phyloP scores from a whole-genome alignment of 2,888 invertebrate species.

The Linnaemya vulpina region DNA sequence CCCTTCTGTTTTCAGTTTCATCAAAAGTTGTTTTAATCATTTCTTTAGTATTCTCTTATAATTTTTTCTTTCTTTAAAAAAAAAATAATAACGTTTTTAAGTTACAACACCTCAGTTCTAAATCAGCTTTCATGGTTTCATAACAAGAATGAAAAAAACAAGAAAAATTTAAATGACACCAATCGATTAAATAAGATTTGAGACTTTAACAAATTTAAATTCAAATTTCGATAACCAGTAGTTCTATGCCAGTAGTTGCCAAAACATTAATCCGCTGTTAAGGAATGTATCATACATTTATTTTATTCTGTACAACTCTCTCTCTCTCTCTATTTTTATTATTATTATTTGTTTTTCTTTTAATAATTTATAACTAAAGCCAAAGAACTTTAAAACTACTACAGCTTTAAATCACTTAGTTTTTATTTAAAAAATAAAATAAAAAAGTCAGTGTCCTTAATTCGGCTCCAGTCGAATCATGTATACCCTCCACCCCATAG shows the following conservation, averaged over 20 bases:
- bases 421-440: conserved; percentile 21
- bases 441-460: conserved; percentile 19
- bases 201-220: conserved; percentile 32
- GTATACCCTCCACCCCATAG: conserved; percentile 56
- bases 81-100: neutral
- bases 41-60: conserved; percentile 15
- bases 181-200: conserved; percentile 57
- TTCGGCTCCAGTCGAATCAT: conserved; percentile 55
- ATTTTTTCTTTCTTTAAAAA: neutral
- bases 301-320: conserved; percentile 27
- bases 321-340: conserved; percentile 14
- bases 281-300: conserved; percentile 64
- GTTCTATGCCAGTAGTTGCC: conserved; percentile 54
- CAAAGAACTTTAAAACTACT: conserved; percentile 12
- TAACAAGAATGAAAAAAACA: conserved; percentile 48
- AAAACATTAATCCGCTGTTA: conserved; percentile 44
- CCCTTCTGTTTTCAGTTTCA: neutral
- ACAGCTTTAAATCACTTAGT: conserved; percentile 49
- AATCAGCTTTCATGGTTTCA: conserved; percentile 68
- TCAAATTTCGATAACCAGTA: conserved; percentile 45
- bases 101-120: conserved; percentile 57
- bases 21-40: conserved; percentile 8
- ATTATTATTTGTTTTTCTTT: conserved; percentile 6
- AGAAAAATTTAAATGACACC: conserved; percentile 52
- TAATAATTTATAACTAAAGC: conserved; percentile 32